phyloP scores from a whole-genome alignment of 2,797 vertebrate genomes.

The Muscicapa striata region DNA sequence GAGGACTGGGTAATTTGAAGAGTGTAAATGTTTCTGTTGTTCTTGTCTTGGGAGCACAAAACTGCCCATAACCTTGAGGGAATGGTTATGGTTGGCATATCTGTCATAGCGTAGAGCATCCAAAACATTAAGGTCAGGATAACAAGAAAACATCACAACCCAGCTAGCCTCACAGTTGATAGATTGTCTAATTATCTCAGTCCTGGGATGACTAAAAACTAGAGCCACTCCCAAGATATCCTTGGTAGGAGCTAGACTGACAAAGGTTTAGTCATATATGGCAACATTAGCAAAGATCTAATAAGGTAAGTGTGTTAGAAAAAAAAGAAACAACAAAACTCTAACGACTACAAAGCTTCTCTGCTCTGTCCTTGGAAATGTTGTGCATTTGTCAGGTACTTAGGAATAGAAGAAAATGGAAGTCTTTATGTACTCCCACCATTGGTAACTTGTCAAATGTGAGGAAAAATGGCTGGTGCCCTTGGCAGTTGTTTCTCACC shows the following conservation, averaged over 20 bases:
- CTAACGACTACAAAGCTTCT: not conserved
- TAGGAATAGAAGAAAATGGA: slow-evolving; percentile 19
- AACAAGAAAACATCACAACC: slow-evolving; percentile 39
- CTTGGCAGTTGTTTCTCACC: slow-evolving; percentile 27
- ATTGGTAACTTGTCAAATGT: slow-evolving; percentile 5
- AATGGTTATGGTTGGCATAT: slow-evolving; percentile 42
- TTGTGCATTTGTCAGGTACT: slow-evolving; percentile 25
- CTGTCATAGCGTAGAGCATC: slow-evolving; percentile 36
- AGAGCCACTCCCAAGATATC: slow-evolving; percentile 31
- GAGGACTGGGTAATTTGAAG: slow-evolving; percentile 28
- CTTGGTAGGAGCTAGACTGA: slow-evolving; percentile 11
- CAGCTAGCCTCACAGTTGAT: slow-evolving; percentile 42
- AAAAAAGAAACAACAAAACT: not conserved
- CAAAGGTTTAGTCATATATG: slow-evolving; percentile 62
- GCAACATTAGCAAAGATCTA: slow-evolving; percentile 32
- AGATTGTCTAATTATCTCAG: slow-evolving; percentile 73
- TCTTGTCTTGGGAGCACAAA: slow-evolving; percentile 5
- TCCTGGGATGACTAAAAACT: slow-evolving; percentile 47
- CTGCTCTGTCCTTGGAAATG: slow-evolving; percentile 1
- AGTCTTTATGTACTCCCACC: slow-evolving; percentile 14
- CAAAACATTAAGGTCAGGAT: slow-evolving; percentile 69
- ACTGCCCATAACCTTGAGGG: slow-evolving; percentile 38
- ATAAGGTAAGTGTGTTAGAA: slow-evolving; percentile 28
- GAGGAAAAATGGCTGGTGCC: not conserved
- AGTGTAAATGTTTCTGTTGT: slow-evolving; percentile 24